These are phyloP conservation scores for Pipistrellus pygmaeus DNA, from an alignment of 2,797 vertebrate genomes.

Conservation along the genomic window DNA sequence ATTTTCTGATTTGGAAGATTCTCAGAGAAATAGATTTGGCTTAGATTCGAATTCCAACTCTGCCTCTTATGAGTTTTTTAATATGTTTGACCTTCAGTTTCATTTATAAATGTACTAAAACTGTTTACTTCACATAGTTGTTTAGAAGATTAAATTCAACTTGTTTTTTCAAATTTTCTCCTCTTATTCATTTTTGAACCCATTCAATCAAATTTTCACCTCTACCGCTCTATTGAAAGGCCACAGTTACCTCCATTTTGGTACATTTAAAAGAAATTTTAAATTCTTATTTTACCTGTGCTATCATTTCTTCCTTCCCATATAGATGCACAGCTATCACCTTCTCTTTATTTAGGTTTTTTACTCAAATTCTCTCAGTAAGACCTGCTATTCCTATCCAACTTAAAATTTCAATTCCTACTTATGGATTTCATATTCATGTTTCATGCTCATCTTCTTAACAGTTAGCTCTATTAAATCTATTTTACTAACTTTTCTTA, in stretches of 20 bases:
- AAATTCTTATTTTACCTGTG: neutral
- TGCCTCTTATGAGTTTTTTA: neutral
- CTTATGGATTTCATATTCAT: neutral
- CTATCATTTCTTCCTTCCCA: neutral
- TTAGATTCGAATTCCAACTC: neutral
- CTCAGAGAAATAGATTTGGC: neutral
- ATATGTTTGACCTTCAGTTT: neutral
- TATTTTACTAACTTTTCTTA: conserved; percentile 27
- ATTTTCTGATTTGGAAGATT: neutral
- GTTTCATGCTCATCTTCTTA: conserved; percentile 4
- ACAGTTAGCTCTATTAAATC: neutral
- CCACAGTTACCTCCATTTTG: neutral
- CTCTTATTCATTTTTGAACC: neutral
- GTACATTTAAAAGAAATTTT: neutral
- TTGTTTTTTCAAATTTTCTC: neutral
- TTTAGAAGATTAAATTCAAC: neutral
- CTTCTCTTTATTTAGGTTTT: neutral
- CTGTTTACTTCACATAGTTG: neutral
- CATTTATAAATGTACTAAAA: neutral
- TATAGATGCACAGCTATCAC: neutral
- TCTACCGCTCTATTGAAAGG: neutral
- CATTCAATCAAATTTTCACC: neutral
- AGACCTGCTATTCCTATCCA: neutral
- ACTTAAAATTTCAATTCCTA: neutral
- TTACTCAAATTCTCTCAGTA: neutral